phyloP scores from a whole-genome alignment of 2,113 vertebrate species.

The Scophthalmus maximus region DNA sequence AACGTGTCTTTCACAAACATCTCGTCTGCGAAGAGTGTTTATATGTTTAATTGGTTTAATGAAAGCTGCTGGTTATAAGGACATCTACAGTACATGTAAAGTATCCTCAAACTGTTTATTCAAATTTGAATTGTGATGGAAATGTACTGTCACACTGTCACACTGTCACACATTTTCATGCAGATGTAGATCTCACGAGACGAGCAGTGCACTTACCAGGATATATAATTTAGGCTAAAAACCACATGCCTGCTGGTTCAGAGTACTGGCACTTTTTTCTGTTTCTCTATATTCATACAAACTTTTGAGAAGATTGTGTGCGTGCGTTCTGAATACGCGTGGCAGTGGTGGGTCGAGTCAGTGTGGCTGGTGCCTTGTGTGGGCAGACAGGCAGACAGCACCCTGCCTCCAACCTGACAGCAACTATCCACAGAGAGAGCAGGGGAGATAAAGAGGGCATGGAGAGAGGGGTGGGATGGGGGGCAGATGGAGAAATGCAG shows the following conservation, averaged over 20 bases:
- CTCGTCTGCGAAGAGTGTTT: too few species aligned
- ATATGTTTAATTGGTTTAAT: too few species aligned
- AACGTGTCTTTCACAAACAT: too few species aligned
- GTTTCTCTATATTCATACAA: background rate
- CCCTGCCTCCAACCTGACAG: constrained; percentile 67
- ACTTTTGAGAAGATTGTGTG: constrained; percentile 22
- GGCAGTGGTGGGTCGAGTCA: constrained; percentile 57
- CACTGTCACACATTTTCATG: too few species aligned
- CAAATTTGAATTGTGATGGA: too few species aligned
- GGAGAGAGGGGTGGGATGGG: background rate
- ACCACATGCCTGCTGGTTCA: background rate
- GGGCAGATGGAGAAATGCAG: too few species aligned
- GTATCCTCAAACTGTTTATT: too few species aligned
- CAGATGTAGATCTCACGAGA: too few species aligned
- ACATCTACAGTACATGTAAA: too few species aligned
- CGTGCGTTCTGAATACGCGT: constrained; percentile 7
- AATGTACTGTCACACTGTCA: too few species aligned
- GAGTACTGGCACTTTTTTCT: background rate
- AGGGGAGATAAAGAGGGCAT: background rate
- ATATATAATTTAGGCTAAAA: background rate
- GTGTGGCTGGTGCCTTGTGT: constrained; percentile 59
- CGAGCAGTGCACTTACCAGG: background rate
- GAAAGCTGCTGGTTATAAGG: too few species aligned
- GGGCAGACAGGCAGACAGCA: constrained; percentile 69
- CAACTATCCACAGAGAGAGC: constrained; percentile 37